These are phyloP conservation scores for Eupeodes luniger DNA, from an alignment of 2,888 invertebrate species.

Conservation along the genomic window DNA sequence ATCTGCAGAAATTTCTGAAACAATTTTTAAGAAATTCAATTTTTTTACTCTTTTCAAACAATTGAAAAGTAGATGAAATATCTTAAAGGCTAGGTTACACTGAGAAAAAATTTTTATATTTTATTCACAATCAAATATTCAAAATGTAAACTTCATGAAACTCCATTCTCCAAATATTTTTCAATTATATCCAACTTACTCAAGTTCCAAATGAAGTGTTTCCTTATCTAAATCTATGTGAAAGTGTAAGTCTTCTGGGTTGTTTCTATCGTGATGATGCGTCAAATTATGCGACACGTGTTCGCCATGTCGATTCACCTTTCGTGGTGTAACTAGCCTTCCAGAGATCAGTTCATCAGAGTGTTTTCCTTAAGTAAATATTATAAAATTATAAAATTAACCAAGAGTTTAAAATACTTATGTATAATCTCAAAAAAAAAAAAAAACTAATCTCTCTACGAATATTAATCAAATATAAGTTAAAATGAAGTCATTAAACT, in stretches of 20 bases:
- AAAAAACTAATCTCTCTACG: background rate
- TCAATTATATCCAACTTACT: conserved; percentile 79
- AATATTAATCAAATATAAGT: conserved; percentile 37
- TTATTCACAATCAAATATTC: too few species aligned
- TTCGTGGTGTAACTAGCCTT: conserved; percentile 82
- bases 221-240: conserved; percentile 80
- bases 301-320: conserved; percentile 81
- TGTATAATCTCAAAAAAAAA: background rate
- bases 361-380: conserved; percentile 80
- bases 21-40: too few species aligned
- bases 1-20: too few species aligned
- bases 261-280: conserved; percentile 80
- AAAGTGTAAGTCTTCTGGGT: conserved; percentile 78
- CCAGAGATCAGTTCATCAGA: conserved; percentile 81
- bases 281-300: conserved; percentile 82
- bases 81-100: too few species aligned
- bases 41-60: too few species aligned
- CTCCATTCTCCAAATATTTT: background rate
- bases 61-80: too few species aligned
- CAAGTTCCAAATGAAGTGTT: conserved; percentile 83
- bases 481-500: conserved; percentile 65
- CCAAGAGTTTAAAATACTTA: too few species aligned
- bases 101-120: too few species aligned
- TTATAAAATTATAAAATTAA: conserved; percentile 6
- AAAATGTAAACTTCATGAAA: background rate